phyloP scores from a whole-genome alignment of 2,797 vertebrate species.

The Eospalax fontanierii region DNA sequence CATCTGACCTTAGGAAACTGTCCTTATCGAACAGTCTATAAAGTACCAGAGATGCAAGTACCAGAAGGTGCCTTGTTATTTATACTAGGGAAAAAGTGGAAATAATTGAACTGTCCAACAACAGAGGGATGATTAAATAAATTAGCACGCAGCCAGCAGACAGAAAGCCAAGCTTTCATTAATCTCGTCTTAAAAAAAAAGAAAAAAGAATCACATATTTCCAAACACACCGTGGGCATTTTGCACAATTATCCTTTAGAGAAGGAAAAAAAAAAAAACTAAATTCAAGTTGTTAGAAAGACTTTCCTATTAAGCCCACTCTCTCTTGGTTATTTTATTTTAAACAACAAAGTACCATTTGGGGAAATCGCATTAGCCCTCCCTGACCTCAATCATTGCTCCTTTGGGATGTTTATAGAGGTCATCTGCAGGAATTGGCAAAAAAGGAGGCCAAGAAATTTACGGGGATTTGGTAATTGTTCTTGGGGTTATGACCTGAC shows the following conservation, averaged over 20 bases:
- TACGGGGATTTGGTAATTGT: slow-evolving; percentile 76
- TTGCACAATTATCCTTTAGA: slow-evolving; percentile 65
- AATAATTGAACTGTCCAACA: slow-evolving; percentile 76
- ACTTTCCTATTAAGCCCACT: slow-evolving; percentile 64
- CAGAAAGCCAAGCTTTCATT: slow-evolving; percentile 63
- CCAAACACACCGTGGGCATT: slow-evolving; percentile 66
- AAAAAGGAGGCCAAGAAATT: slow-evolving; percentile 66
- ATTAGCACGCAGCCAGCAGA: slow-evolving; percentile 51
- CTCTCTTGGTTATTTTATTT: slow-evolving; percentile 77
- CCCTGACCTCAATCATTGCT: slow-evolving; percentile 82
- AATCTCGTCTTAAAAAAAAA: slow-evolving; percentile 72
- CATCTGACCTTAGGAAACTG: slow-evolving; percentile 24
- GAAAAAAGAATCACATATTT: slow-evolving; percentile 44
- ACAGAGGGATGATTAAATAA: slow-evolving; percentile 79
- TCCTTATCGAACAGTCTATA: slow-evolving; percentile 25
- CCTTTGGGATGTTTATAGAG: slow-evolving; percentile 79
- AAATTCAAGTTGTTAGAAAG: slow-evolving; percentile 71
- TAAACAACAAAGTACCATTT: slow-evolving; percentile 78
- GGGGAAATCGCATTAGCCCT: slow-evolving; percentile 81
- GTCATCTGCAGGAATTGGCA: slow-evolving; percentile 61
- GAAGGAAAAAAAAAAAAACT: slow-evolving; percentile 61
- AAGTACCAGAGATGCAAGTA: slow-evolving; percentile 25
- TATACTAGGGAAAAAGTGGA: slow-evolving; percentile 53
- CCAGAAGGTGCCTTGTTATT: slow-evolving; percentile 65
- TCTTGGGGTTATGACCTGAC: slow-evolving; percentile 70